Evolutionary conservation across 2,888 invertebrate species (phyloP).

Genomic region (Polyommatus iphigenia): DNA sequence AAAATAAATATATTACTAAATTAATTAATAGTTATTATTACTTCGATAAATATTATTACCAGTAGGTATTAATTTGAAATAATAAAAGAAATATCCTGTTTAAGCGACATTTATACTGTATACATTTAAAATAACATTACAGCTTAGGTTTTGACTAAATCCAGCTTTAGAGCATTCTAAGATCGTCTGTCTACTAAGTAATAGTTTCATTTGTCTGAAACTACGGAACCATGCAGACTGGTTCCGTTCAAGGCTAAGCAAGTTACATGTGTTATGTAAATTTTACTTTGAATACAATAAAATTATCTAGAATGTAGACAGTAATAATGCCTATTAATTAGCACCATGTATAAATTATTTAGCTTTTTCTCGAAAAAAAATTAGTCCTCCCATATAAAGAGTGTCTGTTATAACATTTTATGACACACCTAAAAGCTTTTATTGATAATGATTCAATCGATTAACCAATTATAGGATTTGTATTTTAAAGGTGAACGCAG

Average conservation of each 20-base stretch:
- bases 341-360: not conserved
- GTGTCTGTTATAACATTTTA: not conserved
- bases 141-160: too few relatives aligned
- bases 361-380: not conserved
- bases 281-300: not conserved
- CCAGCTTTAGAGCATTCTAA: not conserved
- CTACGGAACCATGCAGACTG: conserved; percentile 1
- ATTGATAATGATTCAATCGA: conserved; percentile 3
- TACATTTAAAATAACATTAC: not conserved
- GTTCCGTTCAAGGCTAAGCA: not conserved
- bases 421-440: not conserved
- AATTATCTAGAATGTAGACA: not conserved
- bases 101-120: not conserved
- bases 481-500: too few relatives aligned
- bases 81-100: not conserved
- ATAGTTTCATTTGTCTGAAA: not conserved
- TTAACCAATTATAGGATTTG: not conserved
- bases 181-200: not conserved
- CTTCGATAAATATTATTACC: not conserved
- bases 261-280: not conserved
- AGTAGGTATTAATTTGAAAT: not conserved
- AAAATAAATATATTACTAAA: not conserved
- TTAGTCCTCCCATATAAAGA: not conserved
- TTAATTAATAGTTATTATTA: not conserved
- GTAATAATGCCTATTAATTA: conserved; percentile 15